phyloP scores from a whole-genome alignment of 2,113 vertebrate species.

The Rhizomys pruinosus region DNA sequence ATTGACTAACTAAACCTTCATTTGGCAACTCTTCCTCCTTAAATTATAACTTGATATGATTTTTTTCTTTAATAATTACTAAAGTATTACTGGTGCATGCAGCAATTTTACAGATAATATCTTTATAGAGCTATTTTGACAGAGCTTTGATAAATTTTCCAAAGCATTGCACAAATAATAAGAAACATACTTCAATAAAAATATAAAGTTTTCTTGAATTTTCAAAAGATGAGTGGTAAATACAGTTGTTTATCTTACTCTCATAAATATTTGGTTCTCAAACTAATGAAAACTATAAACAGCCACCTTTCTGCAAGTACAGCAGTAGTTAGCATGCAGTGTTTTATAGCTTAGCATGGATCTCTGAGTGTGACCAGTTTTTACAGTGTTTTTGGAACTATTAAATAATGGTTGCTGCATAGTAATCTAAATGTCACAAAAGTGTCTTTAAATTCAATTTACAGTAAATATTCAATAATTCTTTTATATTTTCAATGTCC shows the following conservation, averaged over 20 bases:
- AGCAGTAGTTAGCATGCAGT: not conserved
- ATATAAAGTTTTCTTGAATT: constrained; percentile 19
- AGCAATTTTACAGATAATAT: constrained; percentile 66
- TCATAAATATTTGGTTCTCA: constrained; percentile 42
- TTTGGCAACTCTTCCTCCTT: constrained; percentile 43
- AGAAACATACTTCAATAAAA: constrained; percentile 64
- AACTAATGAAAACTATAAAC: constrained; percentile 1
- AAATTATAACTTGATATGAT: constrained; percentile 35
- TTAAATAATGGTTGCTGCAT: constrained; percentile 43
- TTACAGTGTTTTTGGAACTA: constrained; percentile 62
- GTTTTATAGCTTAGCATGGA: constrained; percentile 36
- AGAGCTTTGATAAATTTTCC: constrained; percentile 67
- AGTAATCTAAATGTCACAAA: constrained; percentile 54
- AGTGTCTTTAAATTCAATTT: constrained; percentile 63
- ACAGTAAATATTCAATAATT: constrained; percentile 58
- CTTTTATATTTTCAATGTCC: constrained; percentile 53
- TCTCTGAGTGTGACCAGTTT: constrained; percentile 61
- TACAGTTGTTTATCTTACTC: constrained; percentile 1
- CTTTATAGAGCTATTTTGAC: constrained; percentile 76
- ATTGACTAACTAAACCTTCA: constrained; percentile 60
- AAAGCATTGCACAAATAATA: constrained; percentile 59
- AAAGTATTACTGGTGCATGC: constrained; percentile 66
- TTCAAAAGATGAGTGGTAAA: constrained; percentile 46
- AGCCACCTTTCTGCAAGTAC: not conserved
- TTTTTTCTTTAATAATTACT: constrained; percentile 67